These are phyloP conservation scores for Pantherophis alleghaniensis DNA, from an alignment of 2,797 vertebrate species.

Conservation along the genomic window DNA sequence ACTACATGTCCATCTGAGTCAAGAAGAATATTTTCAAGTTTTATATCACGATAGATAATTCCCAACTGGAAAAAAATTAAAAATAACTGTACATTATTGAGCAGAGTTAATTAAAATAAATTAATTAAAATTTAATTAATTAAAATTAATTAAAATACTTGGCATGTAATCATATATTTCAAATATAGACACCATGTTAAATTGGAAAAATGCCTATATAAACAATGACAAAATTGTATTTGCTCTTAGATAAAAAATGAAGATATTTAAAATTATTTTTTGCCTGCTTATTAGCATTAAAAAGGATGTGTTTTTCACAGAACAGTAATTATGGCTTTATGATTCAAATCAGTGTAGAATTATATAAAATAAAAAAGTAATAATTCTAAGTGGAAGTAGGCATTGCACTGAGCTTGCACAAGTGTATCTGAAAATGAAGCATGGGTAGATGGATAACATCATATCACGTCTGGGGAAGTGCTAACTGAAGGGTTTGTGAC, in stretches of 20 bases:
- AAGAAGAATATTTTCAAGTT: conserved; percentile 96
- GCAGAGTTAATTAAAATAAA: background rate
- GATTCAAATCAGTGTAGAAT: background rate
- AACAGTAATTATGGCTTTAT: background rate
- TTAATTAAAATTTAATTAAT: too few relatives aligned
- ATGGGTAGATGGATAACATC: background rate
- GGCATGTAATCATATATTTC: background rate
- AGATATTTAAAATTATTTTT: background rate
- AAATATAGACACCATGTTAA: background rate
- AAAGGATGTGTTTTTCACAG: background rate
- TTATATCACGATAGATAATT: conserved; percentile 97
- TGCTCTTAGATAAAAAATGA: background rate
- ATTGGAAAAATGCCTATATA: background rate
- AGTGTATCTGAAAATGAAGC: background rate
- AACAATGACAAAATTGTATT: background rate
- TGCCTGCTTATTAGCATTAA: background rate
- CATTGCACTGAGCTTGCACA: background rate
- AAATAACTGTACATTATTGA: background rate
- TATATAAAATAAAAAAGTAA: background rate
- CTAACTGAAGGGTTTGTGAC: background rate
- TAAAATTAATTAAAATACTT: background rate
- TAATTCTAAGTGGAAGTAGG: background rate
- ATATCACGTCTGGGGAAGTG: background rate
- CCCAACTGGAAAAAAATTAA: conserved; percentile 81
- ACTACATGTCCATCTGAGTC: conserved; percentile 94